Conservation (phyloP, 2,113 vertebrate species). For the Sinocyclocheilus grahami region DNA sequence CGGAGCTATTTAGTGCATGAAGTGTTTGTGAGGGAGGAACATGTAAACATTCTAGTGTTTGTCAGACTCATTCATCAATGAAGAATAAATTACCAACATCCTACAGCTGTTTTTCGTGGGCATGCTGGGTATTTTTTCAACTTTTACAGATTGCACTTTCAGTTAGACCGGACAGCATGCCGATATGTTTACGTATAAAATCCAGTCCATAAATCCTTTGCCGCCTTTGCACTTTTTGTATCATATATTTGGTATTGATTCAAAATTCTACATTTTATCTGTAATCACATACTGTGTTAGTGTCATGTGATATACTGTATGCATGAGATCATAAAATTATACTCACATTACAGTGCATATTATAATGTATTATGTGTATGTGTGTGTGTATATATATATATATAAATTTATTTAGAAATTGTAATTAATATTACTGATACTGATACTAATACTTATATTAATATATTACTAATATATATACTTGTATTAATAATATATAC, state of each 20-base stretch:
- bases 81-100: slow-evolving; percentile 1
- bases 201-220: not conserved
- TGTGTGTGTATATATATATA: no score
- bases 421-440: no score
- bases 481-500: no score
- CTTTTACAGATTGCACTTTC: not conserved
- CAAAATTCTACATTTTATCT: not conserved
- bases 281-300: not conserved
- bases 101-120: not conserved
- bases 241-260: not conserved
- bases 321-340: not conserved
- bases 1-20: slow-evolving; percentile 15
- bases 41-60: slow-evolving; percentile 32
- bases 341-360: no score
- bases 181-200: not conserved
- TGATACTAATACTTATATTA: no score
- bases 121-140: slow-evolving; percentile 17
- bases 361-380: no score
- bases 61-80: slow-evolving; percentile 32
- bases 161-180: not conserved
- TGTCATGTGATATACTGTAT: not conserved
- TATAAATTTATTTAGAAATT: no score
- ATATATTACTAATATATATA: no score
- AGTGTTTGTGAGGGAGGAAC: slow-evolving; percentile 19
- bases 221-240: not conserved